phyloP scores from a whole-genome alignment of 2,888 invertebrate species.

The Ectemnius continuus region DNA sequence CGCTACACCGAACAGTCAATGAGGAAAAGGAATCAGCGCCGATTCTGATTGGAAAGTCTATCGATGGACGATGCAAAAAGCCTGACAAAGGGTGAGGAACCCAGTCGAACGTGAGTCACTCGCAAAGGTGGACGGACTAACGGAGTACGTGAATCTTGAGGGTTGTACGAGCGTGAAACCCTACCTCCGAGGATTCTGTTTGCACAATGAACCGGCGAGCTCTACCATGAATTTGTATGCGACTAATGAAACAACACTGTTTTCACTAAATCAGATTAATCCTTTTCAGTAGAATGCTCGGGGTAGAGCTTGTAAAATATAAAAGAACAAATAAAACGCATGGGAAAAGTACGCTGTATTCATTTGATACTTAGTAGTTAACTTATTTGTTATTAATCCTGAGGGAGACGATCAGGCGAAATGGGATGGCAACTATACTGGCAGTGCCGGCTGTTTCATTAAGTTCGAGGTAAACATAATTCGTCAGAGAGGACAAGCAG shows the following conservation, averaged over 20 bases:
- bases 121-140: not conserved
- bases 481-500: too few species aligned
- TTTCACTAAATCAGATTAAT: too few species aligned
- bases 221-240: not conserved
- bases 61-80: conserved; percentile 2
- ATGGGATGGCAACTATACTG: too few species aligned
- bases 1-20: not conserved
- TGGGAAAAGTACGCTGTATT: too few species aligned
- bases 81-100: not conserved
- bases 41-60: conserved; percentile 18
- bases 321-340: too few species aligned
- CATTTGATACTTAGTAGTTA: too few species aligned
- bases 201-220: conserved; percentile 10
- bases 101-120: not conserved
- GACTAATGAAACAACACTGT: conserved; percentile 13
- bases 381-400: too few species aligned
- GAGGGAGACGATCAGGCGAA: too few species aligned
- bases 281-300: too few species aligned
- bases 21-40: not conserved
- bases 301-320: too few species aligned
- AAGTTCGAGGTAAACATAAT: too few species aligned
- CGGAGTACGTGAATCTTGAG: not conserved
- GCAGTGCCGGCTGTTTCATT: too few species aligned
- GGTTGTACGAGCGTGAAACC: not conserved
- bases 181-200: conserved; percentile 7